Percentiles rank a stretch among this genome's conserved stretches.
These are phyloP conservation scores for Acanthoscelides obtectus DNA, from an alignment of 2,888 invertebrate genomes.

Conservation along the genomic window DNA sequence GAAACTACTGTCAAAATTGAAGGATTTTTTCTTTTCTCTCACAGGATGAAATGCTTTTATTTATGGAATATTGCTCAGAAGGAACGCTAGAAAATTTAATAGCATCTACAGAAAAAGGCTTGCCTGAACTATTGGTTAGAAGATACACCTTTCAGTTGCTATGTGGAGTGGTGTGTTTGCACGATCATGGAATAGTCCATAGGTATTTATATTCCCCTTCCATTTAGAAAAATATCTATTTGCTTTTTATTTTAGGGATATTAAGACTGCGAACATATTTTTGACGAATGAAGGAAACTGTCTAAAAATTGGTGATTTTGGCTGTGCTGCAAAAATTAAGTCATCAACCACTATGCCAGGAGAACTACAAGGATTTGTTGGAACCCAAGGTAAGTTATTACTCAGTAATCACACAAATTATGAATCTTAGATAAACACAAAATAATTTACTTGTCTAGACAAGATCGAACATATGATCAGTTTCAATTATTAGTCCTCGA, in stretches of 20 bases:
- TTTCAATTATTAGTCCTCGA: too few relatives aligned
- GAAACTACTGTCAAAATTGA: too few relatives aligned
- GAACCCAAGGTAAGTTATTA: slow-evolving; percentile 71
- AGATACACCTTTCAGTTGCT: slow-evolving; percentile 82
- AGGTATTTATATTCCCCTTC: neutral
- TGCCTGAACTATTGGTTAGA: slow-evolving; percentile 76
- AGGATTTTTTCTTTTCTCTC: slow-evolving; percentile 28
- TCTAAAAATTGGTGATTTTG: slow-evolving; percentile 93
- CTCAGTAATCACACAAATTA: neutral
- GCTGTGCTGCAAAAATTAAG: slow-evolving; percentile 88
- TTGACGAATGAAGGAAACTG: slow-evolving; percentile 80
- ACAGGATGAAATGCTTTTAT: slow-evolving; percentile 88
- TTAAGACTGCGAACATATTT: slow-evolving; percentile 90
- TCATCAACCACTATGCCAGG: slow-evolving; percentile 82
- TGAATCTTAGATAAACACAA: slow-evolving; percentile 1
- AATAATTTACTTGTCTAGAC: slow-evolving; percentile 5
- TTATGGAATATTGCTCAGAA: slow-evolving; percentile 96
- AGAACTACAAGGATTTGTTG: slow-evolving; percentile 83
- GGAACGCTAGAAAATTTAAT: slow-evolving; percentile 85
- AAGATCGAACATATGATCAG: too few relatives aligned
- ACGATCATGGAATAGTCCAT: slow-evolving; percentile 85
- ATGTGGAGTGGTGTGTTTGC: slow-evolving; percentile 74
- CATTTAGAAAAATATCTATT: too few relatives aligned
- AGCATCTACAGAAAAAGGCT: slow-evolving; percentile 57
- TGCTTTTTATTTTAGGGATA: slow-evolving; percentile 56